Evolutionary conservation across 2,113 vertebrate species (phyloP).

Genomic region (Blennius ocellaris): DNA sequence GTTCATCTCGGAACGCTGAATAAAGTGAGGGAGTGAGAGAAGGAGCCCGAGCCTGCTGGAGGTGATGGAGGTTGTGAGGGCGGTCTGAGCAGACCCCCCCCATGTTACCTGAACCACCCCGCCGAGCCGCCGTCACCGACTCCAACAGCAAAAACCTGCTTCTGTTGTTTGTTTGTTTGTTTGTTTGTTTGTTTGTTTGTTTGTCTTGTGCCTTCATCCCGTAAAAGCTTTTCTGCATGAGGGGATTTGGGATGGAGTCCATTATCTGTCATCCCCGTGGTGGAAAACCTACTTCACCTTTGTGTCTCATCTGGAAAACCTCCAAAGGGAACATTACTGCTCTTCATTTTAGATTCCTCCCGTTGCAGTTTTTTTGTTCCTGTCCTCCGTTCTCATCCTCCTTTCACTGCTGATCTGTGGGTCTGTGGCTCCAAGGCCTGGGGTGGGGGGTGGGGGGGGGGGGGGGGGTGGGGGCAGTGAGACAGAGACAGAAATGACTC

Average conservation of each 20-base stretch:
- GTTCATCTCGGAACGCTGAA: too few relatives aligned
- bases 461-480: constrained; percentile 14
- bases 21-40: too few relatives aligned
- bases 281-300: constrained; percentile 63
- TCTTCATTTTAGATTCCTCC: constrained; percentile 36
- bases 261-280: constrained; percentile 57
- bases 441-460: not conserved
- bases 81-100: too few relatives aligned
- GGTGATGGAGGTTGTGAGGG: too few relatives aligned
- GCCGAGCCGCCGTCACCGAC: too few relatives aligned
- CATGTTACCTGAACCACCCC: too few relatives aligned
- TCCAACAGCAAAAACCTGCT: too few relatives aligned
- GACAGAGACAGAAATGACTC: not conserved
- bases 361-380: constrained; percentile 44
- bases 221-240: constrained; percentile 70
- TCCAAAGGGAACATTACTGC: constrained; percentile 66
- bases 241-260: constrained; percentile 22
- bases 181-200: too few relatives aligned
- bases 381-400: not conserved
- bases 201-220: constrained; percentile 22
- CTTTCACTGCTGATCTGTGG: constrained; percentile 30
- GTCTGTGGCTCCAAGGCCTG: constrained; percentile 23
- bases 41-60: too few relatives aligned
- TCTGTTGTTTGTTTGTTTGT: too few relatives aligned
- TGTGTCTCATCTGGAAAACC: constrained; percentile 39